phyloP scores from a whole-genome alignment of 1,140 invertebrate species.

The Drosophila hydei region DNA sequence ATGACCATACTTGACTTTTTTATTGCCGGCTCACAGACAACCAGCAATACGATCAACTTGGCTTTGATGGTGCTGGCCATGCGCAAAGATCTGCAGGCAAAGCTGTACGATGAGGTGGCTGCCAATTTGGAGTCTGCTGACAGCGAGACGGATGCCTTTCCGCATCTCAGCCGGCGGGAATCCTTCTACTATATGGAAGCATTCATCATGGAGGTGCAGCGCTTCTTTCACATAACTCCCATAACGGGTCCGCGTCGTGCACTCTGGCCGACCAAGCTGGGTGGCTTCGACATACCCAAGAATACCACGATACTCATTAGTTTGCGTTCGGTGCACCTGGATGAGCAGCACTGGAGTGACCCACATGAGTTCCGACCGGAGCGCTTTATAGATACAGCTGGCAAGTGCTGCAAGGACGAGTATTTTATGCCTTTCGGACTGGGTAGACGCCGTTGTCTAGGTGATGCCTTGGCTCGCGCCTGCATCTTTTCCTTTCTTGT shows the following conservation, averaged over 20 bases:
- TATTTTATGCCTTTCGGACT: conserved; percentile 88
- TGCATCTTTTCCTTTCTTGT: conserved; percentile 90
- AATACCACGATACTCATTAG: conserved; percentile 88
- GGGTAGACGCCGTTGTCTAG: conserved; percentile 90
- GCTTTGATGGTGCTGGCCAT: conserved; percentile 88
- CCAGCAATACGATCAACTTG: conserved; percentile 89
- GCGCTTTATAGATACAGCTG: conserved; percentile 86
- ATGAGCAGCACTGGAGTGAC: conserved; percentile 87
- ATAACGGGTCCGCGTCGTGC: conserved; percentile 89
- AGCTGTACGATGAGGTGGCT: conserved; percentile 88
- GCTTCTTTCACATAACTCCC: conserved; percentile 87
- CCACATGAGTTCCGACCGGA: conserved; percentile 90
- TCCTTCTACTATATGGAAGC: conserved; percentile 88
- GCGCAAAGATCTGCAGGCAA: conserved; percentile 88
- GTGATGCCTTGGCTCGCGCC: conserved; percentile 89
- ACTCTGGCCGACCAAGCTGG: conserved; percentile 86
- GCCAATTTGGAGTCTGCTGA: conserved; percentile 33
- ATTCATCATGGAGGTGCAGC: conserved; percentile 87
- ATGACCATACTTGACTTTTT: conserved; percentile 90
- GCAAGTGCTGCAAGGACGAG: conserved; percentile 74
- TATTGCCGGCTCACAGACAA: conserved; percentile 90
- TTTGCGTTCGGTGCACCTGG: conserved; percentile 87
- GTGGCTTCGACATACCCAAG: conserved; percentile 88
- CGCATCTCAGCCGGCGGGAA: conserved; percentile 70
- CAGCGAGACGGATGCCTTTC: conserved; percentile 49